A percentile compares a stretch with the other conserved stretches of the same genome.
These are phyloP conservation scores for Belonocnema kinseyi DNA, from an alignment of 1,140 invertebrate genomes.

Conservation along the genomic window DNA sequence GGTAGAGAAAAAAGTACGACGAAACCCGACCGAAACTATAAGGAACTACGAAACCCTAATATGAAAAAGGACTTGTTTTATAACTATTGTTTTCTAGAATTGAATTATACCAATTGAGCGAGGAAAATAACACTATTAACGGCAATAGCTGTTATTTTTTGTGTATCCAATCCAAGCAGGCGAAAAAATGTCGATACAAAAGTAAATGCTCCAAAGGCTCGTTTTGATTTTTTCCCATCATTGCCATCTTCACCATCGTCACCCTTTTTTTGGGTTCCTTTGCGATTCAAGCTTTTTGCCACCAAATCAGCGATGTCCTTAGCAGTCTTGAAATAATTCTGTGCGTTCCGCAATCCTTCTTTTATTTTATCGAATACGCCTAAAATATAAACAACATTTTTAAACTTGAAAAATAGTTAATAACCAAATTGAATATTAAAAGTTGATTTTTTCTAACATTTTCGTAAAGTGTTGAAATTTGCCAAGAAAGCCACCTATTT, in stretches of 20 bases:
- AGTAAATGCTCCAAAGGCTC: constrained; percentile 59
- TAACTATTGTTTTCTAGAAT: background rate
- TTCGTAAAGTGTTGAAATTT: too few species aligned
- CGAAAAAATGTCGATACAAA: constrained; percentile 81
- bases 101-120: constrained; percentile 83
- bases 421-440: background rate
- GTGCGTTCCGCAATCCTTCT: constrained; percentile 80
- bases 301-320: constrained; percentile 71
- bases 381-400: constrained; percentile 34
- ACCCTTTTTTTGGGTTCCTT: constrained; percentile 40
- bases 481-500: too few species aligned
- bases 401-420: background rate
- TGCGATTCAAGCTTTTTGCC: constrained; percentile 60
- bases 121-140: constrained; percentile 88
- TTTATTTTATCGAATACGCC: constrained; percentile 79
- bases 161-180: constrained; percentile 84
- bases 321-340: constrained; percentile 72
- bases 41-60: too few species aligned
- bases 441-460: too few species aligned
- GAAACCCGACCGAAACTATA: too few species aligned
- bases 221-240: constrained; percentile 37
- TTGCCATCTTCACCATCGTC: constrained; percentile 40
- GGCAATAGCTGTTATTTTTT: constrained; percentile 85
- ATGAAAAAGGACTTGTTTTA: too few species aligned
- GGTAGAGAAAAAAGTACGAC: too few species aligned